A percentile compares a stretch with the other conserved stretches of the same genome.
phyloP scores from a whole-genome alignment of 2,797 vertebrate species.

The Malacoraja senta region DNA sequence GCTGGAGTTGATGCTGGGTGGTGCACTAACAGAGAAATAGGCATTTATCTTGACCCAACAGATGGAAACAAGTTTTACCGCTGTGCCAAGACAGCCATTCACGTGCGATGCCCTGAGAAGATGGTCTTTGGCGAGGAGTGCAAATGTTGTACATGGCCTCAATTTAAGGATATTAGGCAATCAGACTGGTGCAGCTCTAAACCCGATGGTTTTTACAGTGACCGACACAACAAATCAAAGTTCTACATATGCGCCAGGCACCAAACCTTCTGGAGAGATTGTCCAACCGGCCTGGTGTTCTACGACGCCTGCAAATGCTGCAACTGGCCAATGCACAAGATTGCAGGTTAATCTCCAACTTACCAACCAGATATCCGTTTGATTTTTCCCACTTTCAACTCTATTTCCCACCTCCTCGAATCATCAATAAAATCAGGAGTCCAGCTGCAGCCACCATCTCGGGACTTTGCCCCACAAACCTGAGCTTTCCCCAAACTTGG shows the following conservation, averaged over 20 bases:
- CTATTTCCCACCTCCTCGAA: neutral
- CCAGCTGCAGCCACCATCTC: neutral
- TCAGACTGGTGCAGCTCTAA: neutral
- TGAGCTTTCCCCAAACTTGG: neutral
- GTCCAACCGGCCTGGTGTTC: neutral
- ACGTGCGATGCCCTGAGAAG: neutral
- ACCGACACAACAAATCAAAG: neutral
- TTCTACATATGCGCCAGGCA: neutral
- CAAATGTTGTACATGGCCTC: constrained; percentile 11
- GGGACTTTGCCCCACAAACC: no score
- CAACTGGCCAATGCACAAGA: neutral
- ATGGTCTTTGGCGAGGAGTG: neutral
- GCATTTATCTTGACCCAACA: neutral
- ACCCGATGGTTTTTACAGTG: neutral
- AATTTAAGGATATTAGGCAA: no score
- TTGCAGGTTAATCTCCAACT: neutral
- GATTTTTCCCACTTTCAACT: neutral
- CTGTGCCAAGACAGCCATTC: neutral
- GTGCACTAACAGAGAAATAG: neutral
- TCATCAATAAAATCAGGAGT: neutral
- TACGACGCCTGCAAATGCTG: neutral
- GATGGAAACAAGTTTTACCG: neutral
- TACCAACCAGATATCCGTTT: neutral
- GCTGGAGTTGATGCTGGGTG: neutral
- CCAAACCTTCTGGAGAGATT: neutral